A percentile compares a stretch with the other conserved stretches of the same genome.
phyloP scores from a whole-genome alignment of 2,888 invertebrate species.

The Fragum sueziense region DNA sequence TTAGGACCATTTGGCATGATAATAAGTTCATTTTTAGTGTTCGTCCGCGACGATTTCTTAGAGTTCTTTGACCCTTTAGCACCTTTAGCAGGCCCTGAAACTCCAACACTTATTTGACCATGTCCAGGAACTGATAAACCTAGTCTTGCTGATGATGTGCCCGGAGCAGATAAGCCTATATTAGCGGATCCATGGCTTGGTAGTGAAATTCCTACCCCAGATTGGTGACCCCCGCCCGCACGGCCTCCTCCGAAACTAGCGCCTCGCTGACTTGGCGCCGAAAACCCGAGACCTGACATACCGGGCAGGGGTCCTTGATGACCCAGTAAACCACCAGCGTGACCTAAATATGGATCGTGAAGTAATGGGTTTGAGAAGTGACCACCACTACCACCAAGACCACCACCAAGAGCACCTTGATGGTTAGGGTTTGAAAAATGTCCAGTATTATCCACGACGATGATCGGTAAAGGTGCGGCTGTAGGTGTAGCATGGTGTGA shows the following conservation, averaged over 20 bases:
- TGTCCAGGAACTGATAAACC: not conserved
- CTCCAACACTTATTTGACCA: not conserved
- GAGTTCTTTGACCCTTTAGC: not conserved
- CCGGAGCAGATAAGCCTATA: not conserved
- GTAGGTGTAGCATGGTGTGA: not conserved
- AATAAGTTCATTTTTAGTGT: constrained; percentile 1
- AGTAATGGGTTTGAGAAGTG: not conserved
- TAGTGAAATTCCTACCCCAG: not conserved
- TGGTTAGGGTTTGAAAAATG: not conserved
- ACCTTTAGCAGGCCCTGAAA: not conserved
- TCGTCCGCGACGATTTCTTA: not conserved
- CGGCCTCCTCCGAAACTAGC: not conserved
- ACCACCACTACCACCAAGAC: not conserved
- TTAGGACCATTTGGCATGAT: constrained; percentile 13
- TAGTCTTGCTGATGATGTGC: not conserved
- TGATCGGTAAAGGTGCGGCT: not conserved
- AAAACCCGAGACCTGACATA: not conserved
- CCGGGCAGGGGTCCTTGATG: not conserved
- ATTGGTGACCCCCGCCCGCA: not conserved
- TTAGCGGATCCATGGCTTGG: not conserved
- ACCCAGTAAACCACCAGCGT: not conserved
- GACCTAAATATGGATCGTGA: not conserved
- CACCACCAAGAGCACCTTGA: not conserved
- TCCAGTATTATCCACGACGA: not conserved
- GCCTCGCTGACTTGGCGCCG: not conserved